Conservation (phyloP, 2,888 invertebrate genomes). For the Drosophila pseudotakahashii region DNA sequence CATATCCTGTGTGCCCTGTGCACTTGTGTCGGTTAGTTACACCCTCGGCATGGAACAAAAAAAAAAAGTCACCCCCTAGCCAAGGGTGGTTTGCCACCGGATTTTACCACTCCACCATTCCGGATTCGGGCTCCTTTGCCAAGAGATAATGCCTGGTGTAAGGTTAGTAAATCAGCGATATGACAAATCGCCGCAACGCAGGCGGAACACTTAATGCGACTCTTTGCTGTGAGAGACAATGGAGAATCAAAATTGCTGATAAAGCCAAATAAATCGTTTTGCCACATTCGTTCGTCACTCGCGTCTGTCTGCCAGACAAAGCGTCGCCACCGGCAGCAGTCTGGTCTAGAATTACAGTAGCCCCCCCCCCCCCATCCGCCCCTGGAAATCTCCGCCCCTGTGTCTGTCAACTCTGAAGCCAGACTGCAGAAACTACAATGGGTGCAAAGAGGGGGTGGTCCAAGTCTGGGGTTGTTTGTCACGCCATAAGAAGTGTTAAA, state of each 20-base stretch:
- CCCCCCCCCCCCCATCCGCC: no score
- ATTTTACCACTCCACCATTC: constrained; percentile 11
- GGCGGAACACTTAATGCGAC: constrained; percentile 46
- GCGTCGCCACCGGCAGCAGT: constrained; percentile 45
- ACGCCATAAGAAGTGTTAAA: constrained; percentile 29
- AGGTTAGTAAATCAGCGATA: constrained; percentile 78
- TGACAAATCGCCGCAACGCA: constrained; percentile 64
- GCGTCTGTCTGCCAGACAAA: constrained; percentile 55
- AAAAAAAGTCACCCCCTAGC: constrained; percentile 33
- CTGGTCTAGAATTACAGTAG: constrained; percentile 58
- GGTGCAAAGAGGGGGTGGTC: not conserved
- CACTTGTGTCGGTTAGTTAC: constrained; percentile 59
- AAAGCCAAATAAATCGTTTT: constrained; percentile 74
- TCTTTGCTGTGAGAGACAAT: constrained; percentile 53
- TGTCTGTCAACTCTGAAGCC: constrained; percentile 20
- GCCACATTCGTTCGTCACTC: constrained; percentile 42
- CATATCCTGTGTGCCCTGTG: constrained; percentile 20
- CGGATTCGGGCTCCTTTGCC: constrained; percentile 27
- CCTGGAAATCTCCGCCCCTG: constrained; percentile 6
- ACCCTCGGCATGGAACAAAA: not conserved
- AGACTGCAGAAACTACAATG: constrained; percentile 32
- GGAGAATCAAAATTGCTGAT: constrained; percentile 69
- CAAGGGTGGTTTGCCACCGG: constrained; percentile 30
- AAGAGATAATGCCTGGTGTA: constrained; percentile 66
- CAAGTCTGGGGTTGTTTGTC: constrained; percentile 54